phyloP scores from a whole-genome alignment of 2,113 vertebrate genomes.

The Haliaeetus leucogaster region DNA sequence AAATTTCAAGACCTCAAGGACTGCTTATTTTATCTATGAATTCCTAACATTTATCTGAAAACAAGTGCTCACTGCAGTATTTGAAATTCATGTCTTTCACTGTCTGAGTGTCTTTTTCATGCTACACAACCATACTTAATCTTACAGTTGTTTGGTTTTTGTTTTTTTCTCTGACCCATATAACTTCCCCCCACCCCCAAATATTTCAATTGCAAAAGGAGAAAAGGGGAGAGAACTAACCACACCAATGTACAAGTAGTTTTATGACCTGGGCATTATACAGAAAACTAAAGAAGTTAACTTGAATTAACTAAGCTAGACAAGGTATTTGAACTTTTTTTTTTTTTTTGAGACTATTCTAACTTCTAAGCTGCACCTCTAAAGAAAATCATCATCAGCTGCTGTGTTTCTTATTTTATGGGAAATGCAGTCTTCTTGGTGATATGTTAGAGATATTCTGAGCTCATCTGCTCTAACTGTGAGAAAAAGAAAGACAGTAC shows the following conservation, averaged over 20 bases:
- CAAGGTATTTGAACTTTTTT: neutral
- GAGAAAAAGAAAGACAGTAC: neutral
- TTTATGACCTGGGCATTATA: neutral
- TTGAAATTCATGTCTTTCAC: neutral
- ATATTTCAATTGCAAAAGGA: neutral
- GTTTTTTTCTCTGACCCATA: neutral
- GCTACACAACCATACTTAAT: neutral
- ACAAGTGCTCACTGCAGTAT: neutral
- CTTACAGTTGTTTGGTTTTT: neutral
- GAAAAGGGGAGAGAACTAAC: neutral
- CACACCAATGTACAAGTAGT: accelerated
- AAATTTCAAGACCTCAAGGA: neutral
- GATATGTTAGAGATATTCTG: neutral
- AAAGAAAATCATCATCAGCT: neutral
- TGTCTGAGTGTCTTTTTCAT: neutral
- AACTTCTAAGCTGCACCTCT: neutral
- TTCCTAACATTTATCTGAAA: neutral
- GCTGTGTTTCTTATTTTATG: neutral
- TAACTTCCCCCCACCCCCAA: accelerated
- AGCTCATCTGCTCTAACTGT: neutral
- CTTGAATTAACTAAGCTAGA: neutral
- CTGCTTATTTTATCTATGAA: neutral
- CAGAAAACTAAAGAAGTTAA: neutral
- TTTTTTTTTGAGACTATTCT: neutral
- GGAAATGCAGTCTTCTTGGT: neutral